These are phyloP conservation scores for Drosophila burlai DNA, from an alignment of 1,140 invertebrate species.

Conservation along the genomic window DNA sequence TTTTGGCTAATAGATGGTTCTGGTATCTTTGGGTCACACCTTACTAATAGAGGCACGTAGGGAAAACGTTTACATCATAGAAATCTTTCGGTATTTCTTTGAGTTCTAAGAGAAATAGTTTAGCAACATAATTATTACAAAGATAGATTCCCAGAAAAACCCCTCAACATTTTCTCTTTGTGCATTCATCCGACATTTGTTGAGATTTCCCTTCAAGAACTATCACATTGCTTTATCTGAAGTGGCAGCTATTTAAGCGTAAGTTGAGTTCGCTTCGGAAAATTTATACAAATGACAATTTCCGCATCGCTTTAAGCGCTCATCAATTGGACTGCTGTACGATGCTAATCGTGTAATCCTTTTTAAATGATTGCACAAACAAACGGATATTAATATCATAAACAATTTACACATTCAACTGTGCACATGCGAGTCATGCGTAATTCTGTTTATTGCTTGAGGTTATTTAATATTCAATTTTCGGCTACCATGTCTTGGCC, in stretches of 20 bases:
- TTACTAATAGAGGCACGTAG: background rate
- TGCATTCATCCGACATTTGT: conserved; percentile 27
- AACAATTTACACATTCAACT: conserved; percentile 61
- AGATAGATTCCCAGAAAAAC: background rate
- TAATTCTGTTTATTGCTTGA: conserved; percentile 50
- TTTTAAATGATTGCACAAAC: conserved; percentile 64
- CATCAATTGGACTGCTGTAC: conserved; percentile 52
- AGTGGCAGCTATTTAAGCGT: conserved; percentile 22
- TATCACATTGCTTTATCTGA: conserved; percentile 27
- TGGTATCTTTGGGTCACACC: background rate
- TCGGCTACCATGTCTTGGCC: conserved; percentile 28
- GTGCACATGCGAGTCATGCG: conserved; percentile 4
- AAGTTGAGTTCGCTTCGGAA: background rate
- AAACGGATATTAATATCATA: conserved; percentile 75
- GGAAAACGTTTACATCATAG: background rate
- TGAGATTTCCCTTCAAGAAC: conserved; percentile 31
- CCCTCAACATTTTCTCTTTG: conserved; percentile 1
- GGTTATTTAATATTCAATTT: conserved; percentile 73
- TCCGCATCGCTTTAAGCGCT: conserved; percentile 55
- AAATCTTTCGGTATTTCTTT: background rate
- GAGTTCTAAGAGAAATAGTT: background rate
- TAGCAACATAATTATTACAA: background rate
- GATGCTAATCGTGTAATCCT: conserved; percentile 64
- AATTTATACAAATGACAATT: conserved; percentile 70
- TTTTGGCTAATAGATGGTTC: conserved; percentile 20